Evolutionary conservation across 2,888 invertebrate genomes (phyloP).

Genomic region (Neoascia interrupta): DNA sequence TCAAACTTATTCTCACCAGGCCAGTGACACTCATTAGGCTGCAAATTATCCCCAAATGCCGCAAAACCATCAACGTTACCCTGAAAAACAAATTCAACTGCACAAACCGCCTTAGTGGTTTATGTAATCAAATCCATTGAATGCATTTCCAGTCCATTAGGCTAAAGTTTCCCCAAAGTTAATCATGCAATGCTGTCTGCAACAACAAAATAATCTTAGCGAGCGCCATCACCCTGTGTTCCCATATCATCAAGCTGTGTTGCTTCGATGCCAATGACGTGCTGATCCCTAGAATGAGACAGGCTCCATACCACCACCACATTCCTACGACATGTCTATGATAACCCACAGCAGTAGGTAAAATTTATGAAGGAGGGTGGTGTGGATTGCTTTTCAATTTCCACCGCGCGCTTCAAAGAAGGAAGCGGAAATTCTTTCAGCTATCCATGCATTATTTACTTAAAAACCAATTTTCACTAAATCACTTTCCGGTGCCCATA

Average conservation of each 20-base stretch:
- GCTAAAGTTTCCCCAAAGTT: constrained; percentile 47
- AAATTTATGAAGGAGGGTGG: background rate
- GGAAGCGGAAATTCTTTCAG: constrained; percentile 60
- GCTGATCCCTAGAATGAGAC: constrained; percentile 3
- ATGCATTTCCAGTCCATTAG: constrained; percentile 62
- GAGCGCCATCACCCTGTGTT: background rate
- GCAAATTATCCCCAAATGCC: constrained; percentile 28
- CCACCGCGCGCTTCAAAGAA: constrained; percentile 35
- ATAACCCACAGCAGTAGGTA: background rate
- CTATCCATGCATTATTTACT: constrained; percentile 76
- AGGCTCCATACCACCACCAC: background rate
- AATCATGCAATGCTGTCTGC: constrained; percentile 42
- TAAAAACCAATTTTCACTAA: constrained; percentile 79
- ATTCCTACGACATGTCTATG: background rate
- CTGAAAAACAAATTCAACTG: background rate
- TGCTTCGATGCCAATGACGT: constrained; percentile 12
- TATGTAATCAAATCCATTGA: constrained; percentile 27
- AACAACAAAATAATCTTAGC: constrained; percentile 25
- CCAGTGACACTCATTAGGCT: constrained; percentile 16
- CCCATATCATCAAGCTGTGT: constrained; percentile 14
- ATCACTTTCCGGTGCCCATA: constrained; percentile 76
- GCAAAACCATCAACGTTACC: background rate
- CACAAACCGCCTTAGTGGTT: background rate
- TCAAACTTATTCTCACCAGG: too few relatives aligned
- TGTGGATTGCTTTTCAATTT: constrained; percentile 55